phyloP scores from a whole-genome alignment of 2,888 invertebrate genomes.

The Prosapia bicincta region DNA sequence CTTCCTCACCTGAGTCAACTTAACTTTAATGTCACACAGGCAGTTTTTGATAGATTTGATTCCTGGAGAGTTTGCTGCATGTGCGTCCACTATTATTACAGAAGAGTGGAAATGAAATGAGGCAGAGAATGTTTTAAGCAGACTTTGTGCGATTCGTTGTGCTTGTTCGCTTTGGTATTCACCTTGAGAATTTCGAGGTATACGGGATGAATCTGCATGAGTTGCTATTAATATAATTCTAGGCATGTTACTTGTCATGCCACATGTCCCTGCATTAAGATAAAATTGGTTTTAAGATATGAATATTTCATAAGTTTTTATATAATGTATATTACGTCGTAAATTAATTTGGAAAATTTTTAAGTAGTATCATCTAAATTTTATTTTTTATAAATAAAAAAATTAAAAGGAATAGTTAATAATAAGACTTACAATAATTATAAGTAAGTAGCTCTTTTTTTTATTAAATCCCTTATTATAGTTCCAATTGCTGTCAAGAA shows the following conservation, averaged over 20 bases:
- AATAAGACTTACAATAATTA: too few species aligned
- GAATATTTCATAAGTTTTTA: too few species aligned
- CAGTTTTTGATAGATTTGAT: slow-evolving; percentile 58
- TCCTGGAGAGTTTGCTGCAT: slow-evolving; percentile 58
- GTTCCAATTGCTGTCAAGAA: too few species aligned
- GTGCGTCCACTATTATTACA: slow-evolving; percentile 59
- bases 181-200: slow-evolving; percentile 53
- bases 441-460: too few species aligned
- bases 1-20: slow-evolving; percentile 51
- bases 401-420: too few species aligned
- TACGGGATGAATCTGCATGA: slow-evolving; percentile 56
- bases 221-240: slow-evolving; percentile 60
- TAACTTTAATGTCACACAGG: slow-evolving; percentile 51
- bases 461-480: too few species aligned
- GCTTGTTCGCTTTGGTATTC: slow-evolving; percentile 57
- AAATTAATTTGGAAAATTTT: too few species aligned
- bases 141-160: slow-evolving; percentile 49
- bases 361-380: too few species aligned
- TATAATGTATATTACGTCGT: too few species aligned
- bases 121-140: slow-evolving; percentile 49
- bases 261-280: slow-evolving; percentile 57
- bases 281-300: too few species aligned
- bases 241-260: slow-evolving; percentile 51
- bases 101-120: slow-evolving; percentile 54
- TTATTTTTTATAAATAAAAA: too few species aligned